Conservation (phyloP, 2,113 vertebrate genomes). For the Camelus bactrianus region DNA sequence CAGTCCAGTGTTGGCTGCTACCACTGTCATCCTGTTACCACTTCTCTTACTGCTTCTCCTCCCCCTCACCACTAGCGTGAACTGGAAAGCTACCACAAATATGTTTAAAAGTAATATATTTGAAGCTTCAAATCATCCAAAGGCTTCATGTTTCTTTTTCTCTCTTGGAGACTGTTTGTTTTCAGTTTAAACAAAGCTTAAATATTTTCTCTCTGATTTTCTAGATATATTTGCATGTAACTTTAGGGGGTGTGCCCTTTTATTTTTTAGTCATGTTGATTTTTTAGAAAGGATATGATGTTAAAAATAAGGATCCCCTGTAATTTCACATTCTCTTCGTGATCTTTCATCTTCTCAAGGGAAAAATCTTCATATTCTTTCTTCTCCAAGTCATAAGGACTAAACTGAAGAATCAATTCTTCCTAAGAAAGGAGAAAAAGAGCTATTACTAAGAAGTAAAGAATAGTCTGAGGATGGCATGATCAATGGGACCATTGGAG, state of each 20-base stretch:
- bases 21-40: rapidly evolving
- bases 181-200: slow-evolving; percentile 58
- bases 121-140: not conserved
- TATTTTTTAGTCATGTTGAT: slow-evolving; percentile 48
- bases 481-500: slow-evolving; percentile 61
- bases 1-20: not conserved
- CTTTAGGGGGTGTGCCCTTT: not conserved
- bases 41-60: too few relatives aligned
- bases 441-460: slow-evolving; percentile 75
- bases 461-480: slow-evolving; percentile 41
- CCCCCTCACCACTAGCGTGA: not conserved
- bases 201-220: slow-evolving; percentile 57
- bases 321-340: slow-evolving; percentile 62
- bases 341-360: slow-evolving; percentile 70
- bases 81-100: not conserved
- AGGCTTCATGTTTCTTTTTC: not conserved
- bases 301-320: slow-evolving; percentile 72
- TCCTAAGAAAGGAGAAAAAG: slow-evolving; percentile 66
- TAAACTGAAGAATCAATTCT: slow-evolving; percentile 79
- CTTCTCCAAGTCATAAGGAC: slow-evolving; percentile 63
- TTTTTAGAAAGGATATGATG: slow-evolving; percentile 71
- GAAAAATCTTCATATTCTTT: slow-evolving; percentile 77
- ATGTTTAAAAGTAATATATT: not conserved
- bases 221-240: slow-evolving; percentile 44
- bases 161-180: slow-evolving; percentile 7